Conservation (phyloP, 1,140 invertebrate genomes). For the Drosophila watanabei region DNA sequence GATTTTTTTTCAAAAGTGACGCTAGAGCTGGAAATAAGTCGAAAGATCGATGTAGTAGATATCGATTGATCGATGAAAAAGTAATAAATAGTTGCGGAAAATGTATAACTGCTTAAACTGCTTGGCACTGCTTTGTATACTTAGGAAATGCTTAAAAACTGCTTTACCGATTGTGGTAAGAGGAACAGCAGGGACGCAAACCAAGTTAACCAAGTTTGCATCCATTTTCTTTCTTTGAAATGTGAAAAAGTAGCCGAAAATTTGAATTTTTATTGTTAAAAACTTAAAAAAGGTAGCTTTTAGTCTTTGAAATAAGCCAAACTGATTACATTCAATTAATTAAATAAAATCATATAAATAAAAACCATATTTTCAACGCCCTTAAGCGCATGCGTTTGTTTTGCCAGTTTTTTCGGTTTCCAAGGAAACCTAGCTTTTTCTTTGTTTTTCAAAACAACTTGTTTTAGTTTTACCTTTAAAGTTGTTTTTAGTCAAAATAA, state of each 20-base stretch:
- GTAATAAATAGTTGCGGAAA: neutral
- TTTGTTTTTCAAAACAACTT: slow-evolving; percentile 9
- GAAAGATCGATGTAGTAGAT: neutral
- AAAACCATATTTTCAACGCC: neutral
- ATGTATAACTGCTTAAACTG: neutral
- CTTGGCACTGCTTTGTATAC: too few relatives aligned
- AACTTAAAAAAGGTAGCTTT: neutral
- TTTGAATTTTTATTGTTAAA: neutral
- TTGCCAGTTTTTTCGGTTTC: slow-evolving; percentile 25
- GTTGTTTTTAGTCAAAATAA: too few relatives aligned
- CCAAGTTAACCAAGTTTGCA: neutral
- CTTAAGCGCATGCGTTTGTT: slow-evolving; percentile 7
- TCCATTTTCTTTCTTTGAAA: neutral
- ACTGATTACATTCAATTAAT: too few relatives aligned
- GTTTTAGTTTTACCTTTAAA: neutral
- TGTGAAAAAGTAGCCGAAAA: too few relatives aligned
- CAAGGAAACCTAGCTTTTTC: slow-evolving; percentile 28
- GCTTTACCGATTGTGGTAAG: too few relatives aligned
- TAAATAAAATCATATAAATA: neutral
- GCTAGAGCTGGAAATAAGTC: neutral
- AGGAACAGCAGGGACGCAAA: too few relatives aligned
- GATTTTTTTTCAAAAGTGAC: slow-evolving; percentile 24
- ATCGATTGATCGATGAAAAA: neutral
- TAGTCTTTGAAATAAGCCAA: neutral
- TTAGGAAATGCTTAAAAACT: too few relatives aligned